These are phyloP conservation scores for Zhengitettix transpicula DNA, from an alignment of 2,888 invertebrate genomes.

Conservation along the genomic window DNA sequence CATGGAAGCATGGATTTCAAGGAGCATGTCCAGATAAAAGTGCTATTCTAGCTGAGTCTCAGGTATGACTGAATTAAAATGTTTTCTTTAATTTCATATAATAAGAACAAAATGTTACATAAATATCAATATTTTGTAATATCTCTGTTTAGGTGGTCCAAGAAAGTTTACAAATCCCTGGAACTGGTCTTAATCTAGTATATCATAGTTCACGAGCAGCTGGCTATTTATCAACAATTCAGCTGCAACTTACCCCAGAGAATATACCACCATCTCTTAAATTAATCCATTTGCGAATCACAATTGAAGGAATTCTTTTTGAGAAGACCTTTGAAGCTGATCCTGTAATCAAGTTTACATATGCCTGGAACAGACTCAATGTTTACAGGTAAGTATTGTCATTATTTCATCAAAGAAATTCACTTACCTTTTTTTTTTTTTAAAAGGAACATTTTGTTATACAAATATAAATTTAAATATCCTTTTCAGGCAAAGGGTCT, in stretches of 20 bases:
- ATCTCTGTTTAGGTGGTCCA: conserved; percentile 54
- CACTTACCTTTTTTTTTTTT: background rate
- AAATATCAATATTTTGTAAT: background rate
- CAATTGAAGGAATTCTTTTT: conserved; percentile 86
- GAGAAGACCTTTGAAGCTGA: conserved; percentile 91
- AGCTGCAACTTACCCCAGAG: conserved; percentile 77
- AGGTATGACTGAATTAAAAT: conserved; percentile 27
- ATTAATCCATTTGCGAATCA: conserved; percentile 80
- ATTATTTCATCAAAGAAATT: background rate
- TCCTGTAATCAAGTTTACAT: conserved; percentile 90
- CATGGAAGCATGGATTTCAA: conserved; percentile 81
- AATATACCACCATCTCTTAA: conserved; percentile 62
- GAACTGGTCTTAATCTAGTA: conserved; percentile 85
- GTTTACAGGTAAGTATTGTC: conserved; percentile 45
- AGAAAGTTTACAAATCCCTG: conserved; percentile 86
- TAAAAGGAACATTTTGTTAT: background rate
- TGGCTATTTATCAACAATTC: conserved; percentile 84
- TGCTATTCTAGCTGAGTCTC: conserved; percentile 77
- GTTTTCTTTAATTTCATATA: background rate
- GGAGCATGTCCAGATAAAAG: conserved; percentile 88
- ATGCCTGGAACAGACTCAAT: conserved; percentile 92
- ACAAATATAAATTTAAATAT: background rate
- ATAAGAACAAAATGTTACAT: background rate
- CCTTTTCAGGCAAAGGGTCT: conserved; percentile 62
- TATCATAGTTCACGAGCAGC: conserved; percentile 91